Percentiles rank a stretch among this genome's conserved stretches.
phyloP scores from a whole-genome alignment of 2,797 vertebrate species.

The Cuniculus paca region DNA sequence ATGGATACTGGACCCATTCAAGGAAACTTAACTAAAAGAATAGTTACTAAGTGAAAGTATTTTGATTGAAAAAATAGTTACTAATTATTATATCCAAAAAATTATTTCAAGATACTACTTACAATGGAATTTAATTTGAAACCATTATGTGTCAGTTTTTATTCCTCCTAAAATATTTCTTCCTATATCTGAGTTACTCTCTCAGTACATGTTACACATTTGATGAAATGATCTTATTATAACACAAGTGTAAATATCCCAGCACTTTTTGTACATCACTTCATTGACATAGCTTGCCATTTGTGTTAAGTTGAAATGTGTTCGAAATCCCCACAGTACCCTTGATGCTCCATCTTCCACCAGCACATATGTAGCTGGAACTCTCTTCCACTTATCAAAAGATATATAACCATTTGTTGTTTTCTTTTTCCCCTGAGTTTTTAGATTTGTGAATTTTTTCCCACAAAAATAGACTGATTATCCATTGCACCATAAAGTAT shows the following conservation, averaged over 20 bases:
- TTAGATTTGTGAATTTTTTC: neutral
- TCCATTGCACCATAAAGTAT: neutral
- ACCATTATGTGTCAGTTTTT: neutral
- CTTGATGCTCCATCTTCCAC: neutral
- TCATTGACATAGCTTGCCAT: neutral
- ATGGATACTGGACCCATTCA: constrained; percentile 83
- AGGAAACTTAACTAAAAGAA: constrained; percentile 83
- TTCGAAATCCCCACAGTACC: neutral
- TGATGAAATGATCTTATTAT: neutral
- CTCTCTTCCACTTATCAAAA: neutral
- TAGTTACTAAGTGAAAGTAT: constrained; percentile 82
- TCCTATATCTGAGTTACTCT: neutral
- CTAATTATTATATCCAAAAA: neutral
- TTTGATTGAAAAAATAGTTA: neutral
- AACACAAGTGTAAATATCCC: neutral
- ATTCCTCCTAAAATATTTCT: neutral
- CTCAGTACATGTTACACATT: neutral
- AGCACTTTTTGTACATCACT: neutral
- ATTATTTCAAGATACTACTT: neutral
- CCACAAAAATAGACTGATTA: neutral
- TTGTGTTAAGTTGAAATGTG: neutral
- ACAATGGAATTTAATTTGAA: neutral
- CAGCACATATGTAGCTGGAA: neutral
- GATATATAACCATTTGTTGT: no score
- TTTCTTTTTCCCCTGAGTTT: neutral